A percentile compares a stretch with the other conserved stretches of the same genome.
Evolutionary conservation across 2,797 vertebrate species (phyloP).

Genomic region (Lutjanus campechanus): DNA sequence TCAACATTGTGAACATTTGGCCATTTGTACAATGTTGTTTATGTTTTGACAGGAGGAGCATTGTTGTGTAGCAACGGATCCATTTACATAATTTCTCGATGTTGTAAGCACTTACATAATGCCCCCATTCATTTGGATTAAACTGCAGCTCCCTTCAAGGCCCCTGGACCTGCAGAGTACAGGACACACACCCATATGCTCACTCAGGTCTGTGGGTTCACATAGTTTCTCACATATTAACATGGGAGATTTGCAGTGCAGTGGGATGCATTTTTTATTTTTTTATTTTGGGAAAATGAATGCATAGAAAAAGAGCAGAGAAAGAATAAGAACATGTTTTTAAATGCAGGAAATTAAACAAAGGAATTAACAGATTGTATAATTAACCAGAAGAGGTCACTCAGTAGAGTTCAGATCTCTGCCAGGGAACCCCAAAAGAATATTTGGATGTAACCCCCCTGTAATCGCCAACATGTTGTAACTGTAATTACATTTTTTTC

Average conservation of each 20-base stretch:
- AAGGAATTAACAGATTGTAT: neutral
- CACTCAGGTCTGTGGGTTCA: conserved; percentile 34
- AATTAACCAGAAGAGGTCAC: no score
- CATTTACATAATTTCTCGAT: conserved; percentile 87
- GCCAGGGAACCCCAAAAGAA: no score
- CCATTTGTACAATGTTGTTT: conserved; percentile 80
- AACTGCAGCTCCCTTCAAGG: conserved; percentile 80
- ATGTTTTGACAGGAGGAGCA: conserved; percentile 85
- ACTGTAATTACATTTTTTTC: no score
- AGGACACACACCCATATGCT: conserved; percentile 61
- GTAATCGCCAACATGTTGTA: no score
- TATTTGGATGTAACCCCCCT: no score
- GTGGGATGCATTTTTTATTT: neutral
- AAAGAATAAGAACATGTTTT: neutral
- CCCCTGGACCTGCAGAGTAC: conserved; percentile 73
- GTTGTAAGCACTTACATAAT: conserved; percentile 87
- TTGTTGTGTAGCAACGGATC: conserved; percentile 85
- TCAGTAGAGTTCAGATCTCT: no score
- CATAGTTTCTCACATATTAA: conserved; percentile 20
- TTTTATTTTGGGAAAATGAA: conserved; percentile 17
- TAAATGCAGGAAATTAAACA: neutral
- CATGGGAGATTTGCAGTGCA: conserved; percentile 8
- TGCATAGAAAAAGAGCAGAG: neutral
- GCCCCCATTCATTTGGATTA: conserved; percentile 81
- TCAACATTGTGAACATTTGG: conserved; percentile 66